A percentile compares a stretch with the other conserved stretches of the same genome.
These are phyloP conservation scores for Drosophila asahinai DNA, from an alignment of 1,140 invertebrate genomes.

Conservation along the genomic window DNA sequence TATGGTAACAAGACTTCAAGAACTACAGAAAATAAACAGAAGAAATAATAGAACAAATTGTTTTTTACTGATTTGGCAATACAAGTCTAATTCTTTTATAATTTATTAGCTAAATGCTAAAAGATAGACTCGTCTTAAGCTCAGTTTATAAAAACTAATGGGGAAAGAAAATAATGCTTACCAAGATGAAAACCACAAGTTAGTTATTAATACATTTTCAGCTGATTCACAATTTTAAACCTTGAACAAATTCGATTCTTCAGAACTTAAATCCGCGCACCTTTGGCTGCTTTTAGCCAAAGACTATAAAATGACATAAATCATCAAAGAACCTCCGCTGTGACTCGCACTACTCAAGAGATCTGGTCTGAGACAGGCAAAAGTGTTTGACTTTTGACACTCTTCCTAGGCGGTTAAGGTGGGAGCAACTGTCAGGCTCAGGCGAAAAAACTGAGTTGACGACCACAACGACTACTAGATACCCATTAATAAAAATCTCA, in stretches of 20 bases:
- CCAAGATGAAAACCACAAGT: too few relatives aligned
- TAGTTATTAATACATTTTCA: too few relatives aligned
- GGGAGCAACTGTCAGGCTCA: conserved; percentile 40
- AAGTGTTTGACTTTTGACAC: conserved; percentile 70
- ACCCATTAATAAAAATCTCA: background rate
- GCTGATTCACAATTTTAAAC: background rate
- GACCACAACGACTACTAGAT: background rate
- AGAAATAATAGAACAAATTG: background rate
- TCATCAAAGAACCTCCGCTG: conserved; percentile 29
- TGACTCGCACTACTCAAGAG: conserved; percentile 24
- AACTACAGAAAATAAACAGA: background rate
- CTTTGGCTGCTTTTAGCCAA: conserved; percentile 10
- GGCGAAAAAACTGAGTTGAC: background rate
- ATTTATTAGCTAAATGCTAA: too few relatives aligned
- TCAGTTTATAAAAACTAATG: too few relatives aligned
- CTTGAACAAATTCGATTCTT: background rate
- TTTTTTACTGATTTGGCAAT: background rate
- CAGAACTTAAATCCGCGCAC: background rate
- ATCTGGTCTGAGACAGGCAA: conserved; percentile 28
- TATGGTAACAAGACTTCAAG: too few relatives aligned
- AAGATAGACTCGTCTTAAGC: too few relatives aligned
- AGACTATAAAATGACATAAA: conserved; percentile 50
- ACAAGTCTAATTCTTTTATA: background rate
- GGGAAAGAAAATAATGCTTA: too few relatives aligned
- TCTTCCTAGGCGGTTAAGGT: conserved; percentile 13